Percentiles rank a stretch among this genome's conserved stretches.
Evolutionary conservation across 1,140 invertebrate species (phyloP).

Genomic region (Teleopsis dalmanni): DNA sequence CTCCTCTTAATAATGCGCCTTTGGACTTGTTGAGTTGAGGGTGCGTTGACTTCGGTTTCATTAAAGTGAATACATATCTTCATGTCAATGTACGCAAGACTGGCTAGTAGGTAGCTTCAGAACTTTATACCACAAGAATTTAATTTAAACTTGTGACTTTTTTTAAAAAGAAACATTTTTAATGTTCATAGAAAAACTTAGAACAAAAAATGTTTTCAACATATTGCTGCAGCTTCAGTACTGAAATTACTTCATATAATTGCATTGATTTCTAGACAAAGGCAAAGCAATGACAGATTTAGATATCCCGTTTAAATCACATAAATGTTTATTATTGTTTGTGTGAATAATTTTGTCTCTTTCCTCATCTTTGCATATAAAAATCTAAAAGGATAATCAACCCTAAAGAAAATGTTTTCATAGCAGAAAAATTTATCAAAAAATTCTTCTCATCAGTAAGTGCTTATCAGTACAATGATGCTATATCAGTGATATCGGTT

Average conservation of each 20-base stretch:
- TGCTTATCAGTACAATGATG: neutral
- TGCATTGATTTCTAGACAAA: neutral
- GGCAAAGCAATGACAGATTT: too few species aligned
- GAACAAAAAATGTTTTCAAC: neutral
- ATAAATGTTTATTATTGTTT: neutral
- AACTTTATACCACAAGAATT: conserved; percentile 6
- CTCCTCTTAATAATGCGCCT: conserved; percentile 41
- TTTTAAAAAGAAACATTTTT: neutral
- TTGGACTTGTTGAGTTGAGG: conserved; percentile 13
- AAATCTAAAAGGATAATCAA: too few species aligned
- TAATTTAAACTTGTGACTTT: neutral
- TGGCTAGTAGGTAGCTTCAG: neutral
- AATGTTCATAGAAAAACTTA: neutral
- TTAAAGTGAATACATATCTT: neutral
- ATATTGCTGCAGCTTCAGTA: neutral
- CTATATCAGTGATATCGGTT: neutral
- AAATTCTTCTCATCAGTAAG: neutral
- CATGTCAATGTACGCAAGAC: neutral
- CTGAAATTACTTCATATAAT: neutral
- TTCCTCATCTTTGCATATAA: neutral
- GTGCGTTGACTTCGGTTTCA: neutral
- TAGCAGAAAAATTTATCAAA: neutral
- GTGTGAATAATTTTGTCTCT: neutral
- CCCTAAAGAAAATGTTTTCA: neutral
- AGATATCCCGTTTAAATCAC: too few species aligned